Conservation (phyloP, 2,113 vertebrate genomes). For the Nothocercus nigrocapillus region DNA sequence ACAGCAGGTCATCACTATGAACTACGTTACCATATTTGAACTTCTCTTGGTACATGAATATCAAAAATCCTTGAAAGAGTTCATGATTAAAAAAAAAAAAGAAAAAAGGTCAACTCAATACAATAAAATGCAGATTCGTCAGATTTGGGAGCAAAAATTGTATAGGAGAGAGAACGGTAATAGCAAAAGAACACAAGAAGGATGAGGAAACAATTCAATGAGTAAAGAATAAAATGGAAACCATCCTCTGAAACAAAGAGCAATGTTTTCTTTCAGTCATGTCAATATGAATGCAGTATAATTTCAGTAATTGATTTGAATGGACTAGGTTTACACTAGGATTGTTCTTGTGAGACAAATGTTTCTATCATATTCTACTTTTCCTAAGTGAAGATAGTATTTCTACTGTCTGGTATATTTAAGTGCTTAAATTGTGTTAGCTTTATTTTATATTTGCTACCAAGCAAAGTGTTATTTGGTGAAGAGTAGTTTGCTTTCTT, state of each 20-base stretch:
- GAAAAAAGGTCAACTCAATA: background rate
- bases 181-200: background rate
- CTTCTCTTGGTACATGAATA: background rate
- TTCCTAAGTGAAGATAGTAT: background rate
- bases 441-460: background rate
- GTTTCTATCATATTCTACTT: background rate
- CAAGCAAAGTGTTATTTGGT: background rate
- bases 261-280: background rate
- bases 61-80: background rate
- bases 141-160: background rate
- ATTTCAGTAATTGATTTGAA: background rate
- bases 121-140: background rate
- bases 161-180: background rate
- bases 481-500: background rate
- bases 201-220: background rate
- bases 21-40: background rate
- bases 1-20: background rate
- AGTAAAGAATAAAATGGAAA: background rate
- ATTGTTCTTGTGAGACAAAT: background rate
- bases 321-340: background rate
- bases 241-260: background rate
- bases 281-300: background rate
- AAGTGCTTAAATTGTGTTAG: background rate
- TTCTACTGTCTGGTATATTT: background rate
- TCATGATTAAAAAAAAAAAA: background rate